Conservation (phyloP, 2,888 invertebrate species). For the Dorcus hopei region DNA sequence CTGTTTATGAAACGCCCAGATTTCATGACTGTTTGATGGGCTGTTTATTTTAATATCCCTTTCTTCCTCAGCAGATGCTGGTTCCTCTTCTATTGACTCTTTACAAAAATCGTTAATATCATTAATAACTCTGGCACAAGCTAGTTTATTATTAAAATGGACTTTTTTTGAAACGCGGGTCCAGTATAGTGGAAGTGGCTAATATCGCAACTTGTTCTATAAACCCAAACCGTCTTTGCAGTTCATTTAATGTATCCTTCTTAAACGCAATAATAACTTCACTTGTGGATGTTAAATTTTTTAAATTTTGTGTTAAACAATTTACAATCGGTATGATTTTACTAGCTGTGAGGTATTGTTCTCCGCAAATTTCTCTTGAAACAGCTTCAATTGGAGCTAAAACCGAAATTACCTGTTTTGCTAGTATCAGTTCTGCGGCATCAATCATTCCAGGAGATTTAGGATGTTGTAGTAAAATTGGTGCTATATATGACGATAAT, state of each 20-base stretch:
- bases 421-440: not conserved
- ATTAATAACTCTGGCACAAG: not conserved
- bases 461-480: not conserved
- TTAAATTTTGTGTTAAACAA: not conserved
- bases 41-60: too few species aligned
- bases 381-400: not conserved
- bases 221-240: not conserved
- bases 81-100: not conserved
- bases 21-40: too few species aligned
- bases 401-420: not conserved
- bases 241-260: not conserved
- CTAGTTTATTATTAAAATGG: not conserved
- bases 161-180: not conserved
- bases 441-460: not conserved
- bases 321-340: not conserved
- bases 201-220: not conserved
- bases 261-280: not conserved
- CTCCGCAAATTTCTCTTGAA: not conserved
- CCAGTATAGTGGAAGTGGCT: not conserved
- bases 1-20: too few species aligned
- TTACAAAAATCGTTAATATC: not conserved
- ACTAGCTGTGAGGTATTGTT: not conserved
- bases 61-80: too few species aligned
- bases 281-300: not conserved
- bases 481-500: not conserved